phyloP scores from a whole-genome alignment of 2,888 invertebrate species.

The Stratiomys singularior region DNA sequence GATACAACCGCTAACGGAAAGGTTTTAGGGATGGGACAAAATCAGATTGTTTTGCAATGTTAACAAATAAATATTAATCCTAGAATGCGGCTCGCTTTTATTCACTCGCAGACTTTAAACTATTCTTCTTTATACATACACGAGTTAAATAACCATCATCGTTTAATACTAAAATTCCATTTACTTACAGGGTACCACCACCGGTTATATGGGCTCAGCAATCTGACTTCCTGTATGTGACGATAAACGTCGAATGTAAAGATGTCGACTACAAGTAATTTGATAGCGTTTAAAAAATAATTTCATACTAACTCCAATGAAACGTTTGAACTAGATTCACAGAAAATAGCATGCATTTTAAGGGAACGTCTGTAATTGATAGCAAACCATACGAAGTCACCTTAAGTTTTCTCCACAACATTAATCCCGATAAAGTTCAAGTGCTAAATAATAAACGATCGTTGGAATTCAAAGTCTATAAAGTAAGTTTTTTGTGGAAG shows the following conservation, averaged over 20 bases:
- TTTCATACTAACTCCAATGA: neutral
- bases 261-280: constrained; percentile 81
- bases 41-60: no score
- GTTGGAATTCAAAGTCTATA: constrained; percentile 78
- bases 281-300: neutral
- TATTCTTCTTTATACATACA: no score
- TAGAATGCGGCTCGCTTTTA: no score
- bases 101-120: no score
- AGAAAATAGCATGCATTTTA: constrained; percentile 81
- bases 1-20: no score
- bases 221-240: constrained; percentile 82
- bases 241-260: constrained; percentile 91
- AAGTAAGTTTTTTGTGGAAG: constrained; percentile 66
- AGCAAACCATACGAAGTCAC: constrained; percentile 88
- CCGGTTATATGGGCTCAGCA: constrained; percentile 95
- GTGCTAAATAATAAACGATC: constrained; percentile 78
- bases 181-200: constrained; percentile 70
- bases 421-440: constrained; percentile 82
- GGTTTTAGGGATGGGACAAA: no score
- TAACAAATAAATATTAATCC: no score
- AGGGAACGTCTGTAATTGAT: constrained; percentile 85
- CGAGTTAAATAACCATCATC: no score
- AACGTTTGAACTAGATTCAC: constrained; percentile 69
- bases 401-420: constrained; percentile 83
- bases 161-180: no score